phyloP scores from a whole-genome alignment of 1,140 invertebrate genomes.

The Cherax quadricarinatus region DNA sequence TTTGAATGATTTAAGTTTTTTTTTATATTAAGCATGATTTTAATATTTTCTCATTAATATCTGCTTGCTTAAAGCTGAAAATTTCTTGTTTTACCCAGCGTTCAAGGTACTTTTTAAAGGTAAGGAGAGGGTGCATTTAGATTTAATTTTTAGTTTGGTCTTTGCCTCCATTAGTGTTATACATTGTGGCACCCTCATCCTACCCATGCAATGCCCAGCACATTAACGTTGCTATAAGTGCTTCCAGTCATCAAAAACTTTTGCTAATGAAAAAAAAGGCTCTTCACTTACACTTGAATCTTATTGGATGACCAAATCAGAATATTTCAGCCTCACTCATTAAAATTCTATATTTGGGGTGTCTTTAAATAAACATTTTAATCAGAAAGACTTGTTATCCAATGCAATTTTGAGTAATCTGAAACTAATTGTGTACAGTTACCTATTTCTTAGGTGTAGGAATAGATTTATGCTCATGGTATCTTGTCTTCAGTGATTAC shows the following conservation, averaged over 20 bases:
- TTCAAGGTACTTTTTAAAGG: constrained; percentile 53
- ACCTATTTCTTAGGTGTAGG: no score
- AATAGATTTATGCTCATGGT: no score
- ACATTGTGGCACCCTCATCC: constrained; percentile 33
- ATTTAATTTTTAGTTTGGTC: not conserved
- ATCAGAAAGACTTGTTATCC: no score
- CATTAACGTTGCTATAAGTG: not conserved
- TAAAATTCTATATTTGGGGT: no score
- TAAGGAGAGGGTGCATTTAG: constrained; percentile 52
- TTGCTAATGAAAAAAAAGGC: not conserved
- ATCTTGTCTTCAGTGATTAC: no score
- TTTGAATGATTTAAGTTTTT: not conserved
- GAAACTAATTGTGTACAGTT: no score
- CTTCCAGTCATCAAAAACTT: not conserved
- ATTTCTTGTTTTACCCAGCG: constrained; percentile 54
- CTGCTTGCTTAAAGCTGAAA: not conserved
- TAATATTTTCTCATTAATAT: constrained; percentile 9
- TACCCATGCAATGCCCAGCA: constrained; percentile 26
- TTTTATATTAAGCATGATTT: constrained; percentile 3
- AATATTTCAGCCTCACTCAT: no score
- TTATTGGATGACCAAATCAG: no score
- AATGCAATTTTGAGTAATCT: no score
- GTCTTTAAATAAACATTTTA: no score
- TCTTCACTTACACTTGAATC: not conserved
- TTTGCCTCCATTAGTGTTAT: constrained; percentile 10